A percentile compares a stretch with the other conserved stretches of the same genome.
Conservation (phyloP, 2,113 vertebrate genomes). For the Manacus vitellinus region DNA sequence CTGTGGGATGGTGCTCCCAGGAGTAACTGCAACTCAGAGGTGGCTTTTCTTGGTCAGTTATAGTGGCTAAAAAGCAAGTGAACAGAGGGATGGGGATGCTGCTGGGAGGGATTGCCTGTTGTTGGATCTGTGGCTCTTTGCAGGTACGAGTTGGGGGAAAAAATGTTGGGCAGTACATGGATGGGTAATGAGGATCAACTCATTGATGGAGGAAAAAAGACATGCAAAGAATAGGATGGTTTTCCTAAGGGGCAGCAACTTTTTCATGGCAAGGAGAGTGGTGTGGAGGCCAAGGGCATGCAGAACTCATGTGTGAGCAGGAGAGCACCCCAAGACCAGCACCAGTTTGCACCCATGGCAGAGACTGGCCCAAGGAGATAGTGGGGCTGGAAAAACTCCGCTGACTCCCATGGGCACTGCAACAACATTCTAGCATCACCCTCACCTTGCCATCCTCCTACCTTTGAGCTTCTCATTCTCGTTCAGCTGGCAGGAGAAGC, state of each 20-base stretch:
- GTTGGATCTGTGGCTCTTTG: neutral
- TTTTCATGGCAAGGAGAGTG: neutral
- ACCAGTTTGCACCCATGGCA: fast-evolving
- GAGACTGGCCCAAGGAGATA: neutral
- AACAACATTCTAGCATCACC: neutral
- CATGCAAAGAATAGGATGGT: neutral
- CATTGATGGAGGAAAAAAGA: neutral
- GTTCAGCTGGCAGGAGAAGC: constrained; percentile 87
- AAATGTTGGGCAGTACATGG: neutral
- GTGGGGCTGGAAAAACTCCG: neutral
- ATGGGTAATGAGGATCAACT: neutral
- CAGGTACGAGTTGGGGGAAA: neutral
- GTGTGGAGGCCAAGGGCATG: neutral
- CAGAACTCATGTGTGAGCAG: neutral
- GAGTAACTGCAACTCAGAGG: neutral
- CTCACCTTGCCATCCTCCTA: neutral
- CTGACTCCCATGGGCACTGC: fast-evolving
- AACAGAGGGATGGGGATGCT: neutral
- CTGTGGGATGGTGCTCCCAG: neutral
- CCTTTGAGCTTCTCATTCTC: constrained; percentile 86
- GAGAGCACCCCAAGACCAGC: neutral
- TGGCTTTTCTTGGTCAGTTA: neutral
- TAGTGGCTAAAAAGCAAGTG: neutral
- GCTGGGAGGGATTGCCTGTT: fast-evolving
- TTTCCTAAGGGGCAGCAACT: neutral